A percentile compares a stretch with the other conserved stretches of the same genome.
Evolutionary conservation across 1,140 invertebrate species (phyloP).

Genomic region (Mylabris phalerata): DNA sequence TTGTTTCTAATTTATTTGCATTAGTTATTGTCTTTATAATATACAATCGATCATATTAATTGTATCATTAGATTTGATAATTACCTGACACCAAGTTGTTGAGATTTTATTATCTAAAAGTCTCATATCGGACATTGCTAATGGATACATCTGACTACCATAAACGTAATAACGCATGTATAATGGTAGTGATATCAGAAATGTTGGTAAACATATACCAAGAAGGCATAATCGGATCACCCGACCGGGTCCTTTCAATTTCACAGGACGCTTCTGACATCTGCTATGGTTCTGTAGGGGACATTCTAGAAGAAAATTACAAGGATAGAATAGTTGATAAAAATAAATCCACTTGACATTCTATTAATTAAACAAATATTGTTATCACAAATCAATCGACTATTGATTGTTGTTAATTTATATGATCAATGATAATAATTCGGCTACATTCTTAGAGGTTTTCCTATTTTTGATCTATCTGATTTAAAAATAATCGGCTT

Average conservation of each 20-base stretch:
- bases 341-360: too few relatives aligned
- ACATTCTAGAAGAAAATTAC: conserved; percentile 22
- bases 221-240: conserved; percentile 56
- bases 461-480: too few relatives aligned
- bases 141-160: conserved; percentile 59
- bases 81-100: conserved; percentile 69
- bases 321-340: too few relatives aligned
- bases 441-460: too few relatives aligned
- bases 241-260: conserved; percentile 50
- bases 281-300: conserved; percentile 22
- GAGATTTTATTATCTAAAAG: conserved; percentile 64
- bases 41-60: not conserved
- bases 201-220: conserved; percentile 56
- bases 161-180: conserved; percentile 63
- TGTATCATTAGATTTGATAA: not conserved
- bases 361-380: not conserved
- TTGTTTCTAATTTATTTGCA: conserved; percentile 51
- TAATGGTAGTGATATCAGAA: conserved; percentile 58
- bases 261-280: conserved; percentile 17
- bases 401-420: too few relatives aligned
- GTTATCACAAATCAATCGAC: too few relatives aligned
- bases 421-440: too few relatives aligned
- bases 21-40: not conserved
- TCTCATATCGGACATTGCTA: conserved; percentile 70
- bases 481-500: too few relatives aligned